Evolutionary conservation across 2,113 vertebrate species (phyloP).

Genomic region (Coptodon bakossiorum): DNA sequence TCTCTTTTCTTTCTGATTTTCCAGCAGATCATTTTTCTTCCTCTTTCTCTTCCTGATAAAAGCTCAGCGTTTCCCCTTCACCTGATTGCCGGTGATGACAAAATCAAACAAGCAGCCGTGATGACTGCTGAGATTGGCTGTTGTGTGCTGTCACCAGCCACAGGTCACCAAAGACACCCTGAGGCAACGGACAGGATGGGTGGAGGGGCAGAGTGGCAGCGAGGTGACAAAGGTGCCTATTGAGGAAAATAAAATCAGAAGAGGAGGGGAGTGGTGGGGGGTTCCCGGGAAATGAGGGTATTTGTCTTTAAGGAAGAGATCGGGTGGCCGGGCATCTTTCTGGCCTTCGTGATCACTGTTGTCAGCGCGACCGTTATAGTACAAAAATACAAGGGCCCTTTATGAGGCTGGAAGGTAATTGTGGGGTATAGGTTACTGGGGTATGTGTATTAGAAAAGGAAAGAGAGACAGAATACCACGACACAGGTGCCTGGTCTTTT

Average conservation of each 20-base stretch:
- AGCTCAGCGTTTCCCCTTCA: not conserved
- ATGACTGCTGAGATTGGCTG: not conserved
- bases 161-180: conserved; percentile 40
- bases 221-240: conserved; percentile 67
- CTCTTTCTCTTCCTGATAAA: not conserved
- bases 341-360: conserved; percentile 33
- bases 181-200: conserved; percentile 29
- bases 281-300: conserved; percentile 52
- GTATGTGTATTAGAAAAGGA: conserved; percentile 49
- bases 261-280: not conserved
- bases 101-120: not conserved
- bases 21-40: not conserved
- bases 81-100: conserved; percentile 40
- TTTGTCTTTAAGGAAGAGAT: conserved; percentile 67
- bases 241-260: conserved; percentile 55
- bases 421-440: conserved; percentile 60
- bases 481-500: conserved; percentile 58
- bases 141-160: conserved; percentile 39
- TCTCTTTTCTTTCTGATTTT: not conserved
- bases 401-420: conserved; percentile 58
- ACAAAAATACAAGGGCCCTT: conserved; percentile 57
- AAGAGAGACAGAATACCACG: conserved; percentile 36
- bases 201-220: conserved; percentile 9
- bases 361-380: conserved; percentile 43
- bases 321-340: conserved; percentile 50